Conservation (phyloP, 2,797 vertebrate species). For the Hafferia zeledoni region DNA sequence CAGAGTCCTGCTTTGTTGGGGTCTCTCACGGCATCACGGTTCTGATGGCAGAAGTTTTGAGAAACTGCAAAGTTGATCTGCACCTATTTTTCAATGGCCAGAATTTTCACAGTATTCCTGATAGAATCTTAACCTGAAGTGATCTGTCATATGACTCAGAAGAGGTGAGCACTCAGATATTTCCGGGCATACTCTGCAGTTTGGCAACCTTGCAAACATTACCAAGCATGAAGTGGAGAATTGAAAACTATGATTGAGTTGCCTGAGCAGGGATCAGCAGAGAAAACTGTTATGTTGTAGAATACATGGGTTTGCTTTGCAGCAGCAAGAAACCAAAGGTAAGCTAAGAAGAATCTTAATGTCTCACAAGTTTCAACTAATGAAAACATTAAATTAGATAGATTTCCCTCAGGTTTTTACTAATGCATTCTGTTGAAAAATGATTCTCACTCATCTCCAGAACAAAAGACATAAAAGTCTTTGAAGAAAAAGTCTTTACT, state of each 20-base stretch:
- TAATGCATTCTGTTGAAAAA: constrained; percentile 24
- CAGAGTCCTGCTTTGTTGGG: too few relatives aligned
- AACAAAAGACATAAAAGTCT: constrained; percentile 33
- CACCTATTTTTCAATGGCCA: not conserved
- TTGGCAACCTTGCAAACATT: not conserved
- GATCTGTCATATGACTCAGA: not conserved
- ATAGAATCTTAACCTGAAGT: not conserved
- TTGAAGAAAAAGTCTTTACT: constrained; percentile 37
- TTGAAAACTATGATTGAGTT: not conserved
- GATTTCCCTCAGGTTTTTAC: constrained; percentile 12
- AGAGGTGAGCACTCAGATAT: not conserved
- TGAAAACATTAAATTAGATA: constrained; percentile 21
- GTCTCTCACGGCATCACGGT: not conserved
- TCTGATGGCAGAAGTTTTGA: not conserved
- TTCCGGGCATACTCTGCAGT: not conserved
- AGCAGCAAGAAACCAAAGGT: not conserved
- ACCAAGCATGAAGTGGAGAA: not conserved
- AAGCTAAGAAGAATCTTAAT: not conserved
- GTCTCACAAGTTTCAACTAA: not conserved
- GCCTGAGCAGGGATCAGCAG: not conserved
- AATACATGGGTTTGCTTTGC: not conserved
- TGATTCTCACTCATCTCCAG: not conserved
- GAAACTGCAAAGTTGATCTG: not conserved
- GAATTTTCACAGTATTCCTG: not conserved
- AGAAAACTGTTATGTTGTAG: not conserved